These are phyloP conservation scores for Lasioglossum albipes DNA, from an alignment of 1,140 invertebrate species.

Conservation along the genomic window DNA sequence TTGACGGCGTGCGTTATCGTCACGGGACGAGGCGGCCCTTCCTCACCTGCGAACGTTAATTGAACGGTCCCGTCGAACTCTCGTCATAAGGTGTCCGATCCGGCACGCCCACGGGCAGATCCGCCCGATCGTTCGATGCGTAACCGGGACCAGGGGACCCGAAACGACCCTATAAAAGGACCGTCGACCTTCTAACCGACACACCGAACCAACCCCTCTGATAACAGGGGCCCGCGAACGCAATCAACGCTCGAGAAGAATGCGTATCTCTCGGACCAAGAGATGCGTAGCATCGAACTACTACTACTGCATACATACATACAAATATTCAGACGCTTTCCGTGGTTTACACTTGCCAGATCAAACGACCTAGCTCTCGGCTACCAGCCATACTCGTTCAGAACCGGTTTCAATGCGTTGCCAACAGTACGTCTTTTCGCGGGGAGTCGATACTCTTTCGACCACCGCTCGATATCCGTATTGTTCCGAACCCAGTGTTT, in stretches of 20 bases:
- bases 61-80: conserved; percentile 12
- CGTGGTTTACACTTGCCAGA: conserved; percentile 69
- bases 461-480: conserved; percentile 47
- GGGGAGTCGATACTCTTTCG: conserved; percentile 41
- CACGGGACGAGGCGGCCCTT: neutral
- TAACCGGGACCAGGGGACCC: neutral
- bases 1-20: conserved; percentile 15
- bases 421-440: conserved; percentile 63
- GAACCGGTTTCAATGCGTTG: conserved; percentile 72
- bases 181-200: neutral
- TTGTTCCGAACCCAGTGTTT: conserved; percentile 11
- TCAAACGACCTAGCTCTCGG: conserved; percentile 45
- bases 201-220: neutral
- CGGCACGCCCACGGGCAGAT: conserved; percentile 8
- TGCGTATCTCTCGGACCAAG: neutral
- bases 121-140: neutral
- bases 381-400: conserved; percentile 69
- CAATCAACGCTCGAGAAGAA: neutral
- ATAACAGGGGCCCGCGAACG: neutral
- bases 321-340: conserved; percentile 57
- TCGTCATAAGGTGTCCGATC: conserved; percentile 13
- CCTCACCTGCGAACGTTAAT: conserved; percentile 17
- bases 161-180: neutral
- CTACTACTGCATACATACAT: neutral
- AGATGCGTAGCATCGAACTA: conserved; percentile 22